Base-by-base conservation (phyloP, 2,113 vertebrate species). In the Colossoma macropomum region DNA sequence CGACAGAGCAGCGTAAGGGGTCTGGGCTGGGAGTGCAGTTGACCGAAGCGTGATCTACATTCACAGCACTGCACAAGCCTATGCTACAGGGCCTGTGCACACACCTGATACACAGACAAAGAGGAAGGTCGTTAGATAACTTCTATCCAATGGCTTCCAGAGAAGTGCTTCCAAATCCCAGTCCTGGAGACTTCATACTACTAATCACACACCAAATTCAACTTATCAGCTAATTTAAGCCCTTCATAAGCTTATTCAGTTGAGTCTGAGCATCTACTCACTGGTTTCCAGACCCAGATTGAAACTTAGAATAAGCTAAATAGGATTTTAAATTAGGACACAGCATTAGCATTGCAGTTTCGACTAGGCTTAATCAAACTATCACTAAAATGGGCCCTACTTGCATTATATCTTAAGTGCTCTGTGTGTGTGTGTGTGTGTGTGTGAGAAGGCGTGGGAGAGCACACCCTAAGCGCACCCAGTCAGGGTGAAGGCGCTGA, bases 381-480 rank as follows among this genome's bases (percentile, higher is more conserved):
- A 4, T 9, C 4, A 9, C 1, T 9, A 38, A 38, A 9, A 9
- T 45, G 4, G 10, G 41, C 41, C 41, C 10, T 45, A 45, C 10
- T 45, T 45, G 41, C 10, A 11, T 11, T 45, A 5, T 45, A 45
- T 45, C 41, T 9, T 11, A 45, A 45, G 41, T 45, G 16, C 0
- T 69, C 38, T 77, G 32, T 72, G 56, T 77, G 75, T 69, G 48
- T 77, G 32, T 72, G 56, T 77, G 75, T 75, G 50, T 81, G 89
- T 94, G 93, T 94, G 86, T 91, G 92, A 77, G 89, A 79, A 92
- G 90, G 90, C 93, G 78, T 95, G 93, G 77, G 88, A 92, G 75
- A 90, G 91, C 89, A 94, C 74, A 7, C 91, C 92, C 88, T 94
- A 92, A 91, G 94, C 93, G 90, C 96, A 98, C 92, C 92, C 92